Conservation (phyloP, 2,113 vertebrate species). For the Limnothrissa miodon region DNA sequence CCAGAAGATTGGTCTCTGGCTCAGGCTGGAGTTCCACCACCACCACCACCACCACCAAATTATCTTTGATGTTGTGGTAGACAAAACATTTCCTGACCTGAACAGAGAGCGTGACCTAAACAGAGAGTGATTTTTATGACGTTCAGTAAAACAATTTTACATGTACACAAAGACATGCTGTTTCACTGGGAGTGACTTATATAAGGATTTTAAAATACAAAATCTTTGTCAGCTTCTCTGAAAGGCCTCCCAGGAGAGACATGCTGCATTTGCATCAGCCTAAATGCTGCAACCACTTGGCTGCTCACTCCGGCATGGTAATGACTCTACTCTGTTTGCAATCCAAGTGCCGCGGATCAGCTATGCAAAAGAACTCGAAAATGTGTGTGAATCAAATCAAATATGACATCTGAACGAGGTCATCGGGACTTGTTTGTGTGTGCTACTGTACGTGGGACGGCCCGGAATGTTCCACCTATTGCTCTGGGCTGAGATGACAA, state of each 20-base stretch:
- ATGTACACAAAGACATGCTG: conserved; percentile 4
- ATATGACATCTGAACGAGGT: not conserved
- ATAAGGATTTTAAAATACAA: not conserved
- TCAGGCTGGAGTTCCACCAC: not conserved
- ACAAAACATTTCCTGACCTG: conserved; percentile 3
- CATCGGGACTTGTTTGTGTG: not conserved
- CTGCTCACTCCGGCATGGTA: not conserved
- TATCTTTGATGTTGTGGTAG: not conserved
- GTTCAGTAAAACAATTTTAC: not conserved
- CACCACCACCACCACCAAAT: not conserved
- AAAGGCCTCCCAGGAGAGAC: not conserved
- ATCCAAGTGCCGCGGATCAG: not conserved
- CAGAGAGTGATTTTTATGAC: not conserved
- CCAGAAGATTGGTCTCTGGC: not conserved
- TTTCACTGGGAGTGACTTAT: not conserved
- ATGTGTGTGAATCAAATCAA: conserved; percentile 6
- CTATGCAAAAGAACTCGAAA: not conserved
- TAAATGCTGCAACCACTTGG: not conserved
- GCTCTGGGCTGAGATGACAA: not conserved
- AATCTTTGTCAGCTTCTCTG: not conserved
- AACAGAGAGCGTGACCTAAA: not conserved
- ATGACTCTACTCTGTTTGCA: not conserved
- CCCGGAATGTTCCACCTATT: not conserved
- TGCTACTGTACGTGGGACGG: not conserved
- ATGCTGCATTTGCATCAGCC: not conserved